Base-by-base conservation (phyloP, 2,113 vertebrate genomes). In the Hypanus sabinus region DNA sequence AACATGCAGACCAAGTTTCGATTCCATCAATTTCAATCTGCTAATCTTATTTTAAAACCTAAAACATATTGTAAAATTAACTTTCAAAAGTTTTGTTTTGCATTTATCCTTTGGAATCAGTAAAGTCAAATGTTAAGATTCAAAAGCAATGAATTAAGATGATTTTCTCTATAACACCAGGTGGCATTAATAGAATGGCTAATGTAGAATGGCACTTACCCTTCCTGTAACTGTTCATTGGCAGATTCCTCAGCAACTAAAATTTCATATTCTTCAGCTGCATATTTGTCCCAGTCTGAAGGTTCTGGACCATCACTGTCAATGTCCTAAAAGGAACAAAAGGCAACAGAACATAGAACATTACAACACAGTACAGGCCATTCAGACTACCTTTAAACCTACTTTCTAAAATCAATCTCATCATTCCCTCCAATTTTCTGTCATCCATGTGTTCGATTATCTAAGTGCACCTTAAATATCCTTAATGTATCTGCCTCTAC, bases 251-350 rank as follows among this genome's bases (percentile, higher is more conserved):
- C 99, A 0, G 98, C 98, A 94, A 99, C 99, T 87, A 99, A 97
- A 62, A 99, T 98, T 96, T 99, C 99, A 0, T 99, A 99, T 94
- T 99, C 98, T 94, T 99, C 99, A 12, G 98, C 97, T 81, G 99
- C 99, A 4, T 98, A 99, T 95, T 98, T 97, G 96, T 99, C 99
- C 99, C 99, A 99, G 95, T 99, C 99, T 0, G 98, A 99, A 36
- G 98, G 98, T 94, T 99, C 99, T 0, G 98, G 98, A 95, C 97
- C 96, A 9, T 99, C 98, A 12, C 97, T 98, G 71, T 99, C 99
- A 94, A 96, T 71, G 95, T 99, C 99, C 99, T 99, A 94, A 71
- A 94, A 93, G 95, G 94, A 95, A 3, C 80, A 94, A 94, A 94
- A 80, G 94, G 62, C 60, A 36, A 94, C 1, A 5, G 36, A 46